Conservation (phyloP, 2,113 vertebrate genomes). For the Pluvialis apricaria region DNA sequence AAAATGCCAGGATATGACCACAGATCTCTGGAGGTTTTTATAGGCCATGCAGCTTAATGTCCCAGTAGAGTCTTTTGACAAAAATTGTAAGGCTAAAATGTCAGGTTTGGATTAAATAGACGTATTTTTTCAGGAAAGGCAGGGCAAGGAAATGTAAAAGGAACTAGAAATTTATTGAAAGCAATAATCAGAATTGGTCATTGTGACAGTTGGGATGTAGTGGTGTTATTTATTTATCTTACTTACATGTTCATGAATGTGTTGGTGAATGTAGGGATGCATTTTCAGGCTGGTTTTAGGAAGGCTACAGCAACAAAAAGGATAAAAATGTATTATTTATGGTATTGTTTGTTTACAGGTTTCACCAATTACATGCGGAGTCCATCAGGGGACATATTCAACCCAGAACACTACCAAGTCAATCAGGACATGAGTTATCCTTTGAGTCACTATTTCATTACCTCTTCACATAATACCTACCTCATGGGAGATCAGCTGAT, state of each 20-base stretch:
- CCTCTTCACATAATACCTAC: constrained; percentile 99
- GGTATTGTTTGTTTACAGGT: constrained; percentile 67
- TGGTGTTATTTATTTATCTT: background rate
- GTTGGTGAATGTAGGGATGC: background rate
- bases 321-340: background rate
- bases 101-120: background rate
- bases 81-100: background rate
- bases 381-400: constrained; percentile 92
- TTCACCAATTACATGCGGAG: constrained; percentile 95
- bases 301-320: background rate
- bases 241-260: background rate
- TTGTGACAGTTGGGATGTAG: background rate
- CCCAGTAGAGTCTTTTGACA: background rate
- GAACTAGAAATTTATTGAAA: background rate
- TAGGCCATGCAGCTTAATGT: fast-evolving
- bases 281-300: background rate
- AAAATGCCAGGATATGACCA: background rate
- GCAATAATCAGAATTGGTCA: background rate
- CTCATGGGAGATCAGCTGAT: constrained; percentile 97
- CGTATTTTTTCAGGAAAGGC: background rate
- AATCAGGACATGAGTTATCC: constrained; percentile 92
- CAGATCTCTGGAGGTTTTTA: background rate
- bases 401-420: constrained; percentile 86
- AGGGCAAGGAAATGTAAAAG: background rate
- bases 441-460: constrained; percentile 92